Percentiles rank a stretch among this genome's conserved stretches.
phyloP scores from a whole-genome alignment of 2,888 invertebrate genomes.

The Dynastes tityus region DNA sequence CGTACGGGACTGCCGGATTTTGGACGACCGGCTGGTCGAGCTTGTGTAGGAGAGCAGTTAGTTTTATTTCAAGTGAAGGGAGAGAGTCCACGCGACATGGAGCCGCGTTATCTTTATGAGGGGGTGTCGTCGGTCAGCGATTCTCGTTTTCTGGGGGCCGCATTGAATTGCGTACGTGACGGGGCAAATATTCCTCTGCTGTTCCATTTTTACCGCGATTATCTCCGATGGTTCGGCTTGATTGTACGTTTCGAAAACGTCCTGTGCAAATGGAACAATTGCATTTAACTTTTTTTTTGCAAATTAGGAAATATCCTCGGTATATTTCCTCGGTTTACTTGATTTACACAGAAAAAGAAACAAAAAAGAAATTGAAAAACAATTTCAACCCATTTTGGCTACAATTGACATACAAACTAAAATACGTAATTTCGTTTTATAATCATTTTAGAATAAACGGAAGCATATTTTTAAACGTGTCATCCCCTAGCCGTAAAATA shows the following conservation, averaged over 20 bases:
- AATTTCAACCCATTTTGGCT: too few species aligned
- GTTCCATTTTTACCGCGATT: slow-evolving; percentile 10
- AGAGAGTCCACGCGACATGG: slow-evolving; percentile 19
- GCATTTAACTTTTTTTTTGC: not conserved
- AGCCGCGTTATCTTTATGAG: slow-evolving; percentile 41
- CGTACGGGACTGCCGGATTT: slow-evolving; percentile 12
- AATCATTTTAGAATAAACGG: too few species aligned
- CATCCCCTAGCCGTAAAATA: too few species aligned
- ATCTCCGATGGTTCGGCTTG: not conserved
- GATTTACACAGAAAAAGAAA: too few species aligned
- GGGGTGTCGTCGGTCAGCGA: slow-evolving; percentile 10
- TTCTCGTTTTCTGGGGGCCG: slow-evolving; percentile 18
- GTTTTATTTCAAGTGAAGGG: slow-evolving; percentile 21
- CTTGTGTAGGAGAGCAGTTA: slow-evolving; percentile 13
- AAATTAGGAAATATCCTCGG: too few species aligned
- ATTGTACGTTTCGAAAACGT: not conserved
- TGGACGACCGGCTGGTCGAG: not conserved
- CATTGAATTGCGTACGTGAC: slow-evolving; percentile 5
- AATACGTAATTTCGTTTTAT: too few species aligned
- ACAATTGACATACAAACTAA: too few species aligned
- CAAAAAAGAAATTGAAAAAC: too few species aligned
- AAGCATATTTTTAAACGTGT: too few species aligned
- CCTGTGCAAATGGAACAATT: not conserved
- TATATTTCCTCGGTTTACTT: too few species aligned
- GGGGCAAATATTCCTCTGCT: slow-evolving; percentile 27